Percentiles rank a stretch among this genome's conserved stretches.
phyloP scores from a whole-genome alignment of 1,140 invertebrate genomes.

The Bombus confusus region DNA sequence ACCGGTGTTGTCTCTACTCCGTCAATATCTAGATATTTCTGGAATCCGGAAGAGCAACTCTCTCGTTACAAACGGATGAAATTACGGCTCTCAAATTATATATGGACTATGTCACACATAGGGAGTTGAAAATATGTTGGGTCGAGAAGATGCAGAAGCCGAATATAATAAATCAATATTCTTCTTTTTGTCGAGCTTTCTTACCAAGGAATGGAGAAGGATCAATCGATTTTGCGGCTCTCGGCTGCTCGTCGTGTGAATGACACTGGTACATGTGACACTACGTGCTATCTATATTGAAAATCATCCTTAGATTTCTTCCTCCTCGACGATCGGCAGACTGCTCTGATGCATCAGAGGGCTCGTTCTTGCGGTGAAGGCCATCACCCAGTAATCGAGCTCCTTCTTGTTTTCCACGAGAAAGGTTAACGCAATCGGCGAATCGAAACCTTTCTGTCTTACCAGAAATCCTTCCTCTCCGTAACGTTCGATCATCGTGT shows the following conservation, averaged over 20 bases:
- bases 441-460: constrained; percentile 85
- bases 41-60: neutral
- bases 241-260: constrained; percentile 59
- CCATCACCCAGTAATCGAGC: constrained; percentile 85
- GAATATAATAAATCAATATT: neutral
- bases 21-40: neutral
- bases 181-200: neutral
- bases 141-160: neutral
- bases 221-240: constrained; percentile 49
- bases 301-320: constrained; percentile 79
- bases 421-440: constrained; percentile 85
- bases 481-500: constrained; percentile 83
- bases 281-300: neutral
- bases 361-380: constrained; percentile 84
- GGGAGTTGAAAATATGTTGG: neutral
- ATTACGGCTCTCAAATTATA: neutral
- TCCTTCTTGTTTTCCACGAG: constrained; percentile 84
- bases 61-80: neutral
- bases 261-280: constrained; percentile 5
- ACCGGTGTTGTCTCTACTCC: neutral
- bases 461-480: constrained; percentile 84
- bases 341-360: constrained; percentile 83
- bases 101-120: neutral
- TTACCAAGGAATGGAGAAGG: constrained; percentile 5
- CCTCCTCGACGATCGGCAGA: constrained; percentile 85